Conservation (phyloP, 1,140 invertebrate genomes). For the Harpegnathos saltator region DNA sequence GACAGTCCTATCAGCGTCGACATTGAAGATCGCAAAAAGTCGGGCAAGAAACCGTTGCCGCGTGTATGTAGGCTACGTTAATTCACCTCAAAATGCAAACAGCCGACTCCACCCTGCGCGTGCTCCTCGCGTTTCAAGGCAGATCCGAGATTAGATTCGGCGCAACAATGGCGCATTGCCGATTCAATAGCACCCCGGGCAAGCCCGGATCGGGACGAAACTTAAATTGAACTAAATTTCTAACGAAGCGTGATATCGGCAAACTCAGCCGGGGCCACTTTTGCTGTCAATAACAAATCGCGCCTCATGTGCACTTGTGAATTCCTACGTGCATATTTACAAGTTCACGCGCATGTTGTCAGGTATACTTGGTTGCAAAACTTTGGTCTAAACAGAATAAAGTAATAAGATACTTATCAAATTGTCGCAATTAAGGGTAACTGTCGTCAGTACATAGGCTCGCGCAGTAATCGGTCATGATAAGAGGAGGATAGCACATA, state of each 20-base stretch:
- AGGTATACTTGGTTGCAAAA: too few species aligned
- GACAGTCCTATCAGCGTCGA: not conserved
- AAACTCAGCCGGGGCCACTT: constrained; percentile 4
- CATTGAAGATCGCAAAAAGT: not conserved
- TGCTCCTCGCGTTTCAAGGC: not conserved
- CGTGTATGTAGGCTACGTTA: constrained; percentile 6
- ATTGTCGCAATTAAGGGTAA: too few species aligned
- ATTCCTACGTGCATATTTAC: constrained; percentile 16
- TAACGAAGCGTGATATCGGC: constrained; percentile 46
- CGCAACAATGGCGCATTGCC: constrained; percentile 55
- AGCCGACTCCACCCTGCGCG: not conserved
- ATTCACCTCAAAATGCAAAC: constrained; percentile 19
- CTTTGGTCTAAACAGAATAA: too few species aligned
- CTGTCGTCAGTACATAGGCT: too few species aligned
- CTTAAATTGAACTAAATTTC: constrained; percentile 71
- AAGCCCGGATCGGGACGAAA: constrained; percentile 45
- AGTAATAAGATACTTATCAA: too few species aligned
- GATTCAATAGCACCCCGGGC: constrained; percentile 47
- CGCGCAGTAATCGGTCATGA: too few species aligned
- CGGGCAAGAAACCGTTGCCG: too few species aligned
- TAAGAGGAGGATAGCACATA: too few species aligned
- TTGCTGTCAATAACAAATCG: constrained; percentile 25
- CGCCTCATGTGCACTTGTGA: not conserved
- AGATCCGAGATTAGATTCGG: constrained; percentile 51
- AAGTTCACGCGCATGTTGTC: not conserved